A percentile compares a stretch with the other conserved stretches of the same genome.
Evolutionary conservation across 2,888 invertebrate genomes (phyloP).

Genomic region (Nyleta sp.): DNA sequence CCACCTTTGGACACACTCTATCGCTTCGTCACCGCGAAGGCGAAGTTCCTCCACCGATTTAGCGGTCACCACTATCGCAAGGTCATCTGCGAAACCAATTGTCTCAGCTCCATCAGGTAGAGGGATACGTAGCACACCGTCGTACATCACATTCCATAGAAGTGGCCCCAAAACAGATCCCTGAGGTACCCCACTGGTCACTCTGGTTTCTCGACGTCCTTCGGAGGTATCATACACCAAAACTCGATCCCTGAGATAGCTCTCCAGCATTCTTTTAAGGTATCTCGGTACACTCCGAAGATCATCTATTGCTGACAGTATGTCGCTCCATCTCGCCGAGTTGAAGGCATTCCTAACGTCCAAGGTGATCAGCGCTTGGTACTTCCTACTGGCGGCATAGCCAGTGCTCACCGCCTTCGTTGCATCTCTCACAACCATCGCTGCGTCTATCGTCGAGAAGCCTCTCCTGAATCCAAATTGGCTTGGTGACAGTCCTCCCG

Average conservation of each 20-base stretch:
- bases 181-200: constrained; percentile 36
- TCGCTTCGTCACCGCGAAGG: constrained; percentile 22
- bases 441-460: too few species aligned
- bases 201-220: constrained; percentile 18
- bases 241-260: constrained; percentile 63
- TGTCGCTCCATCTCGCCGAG: background rate
- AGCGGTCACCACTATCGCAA: constrained; percentile 4
- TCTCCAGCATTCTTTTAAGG: constrained; percentile 54
- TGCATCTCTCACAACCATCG: too few species aligned
- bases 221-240: constrained; percentile 58
- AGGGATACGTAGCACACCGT: background rate
- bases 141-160: background rate
- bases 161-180: background rate
- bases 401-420: too few species aligned
- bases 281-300: constrained; percentile 23
- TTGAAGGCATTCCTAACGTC: background rate
- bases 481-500: background rate
- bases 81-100: background rate
- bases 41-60: constrained; percentile 7
- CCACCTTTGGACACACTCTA: background rate
- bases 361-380: background rate
- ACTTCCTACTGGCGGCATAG: too few species aligned
- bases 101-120: background rate
- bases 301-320: background rate
- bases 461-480: background rate